Percentiles rank a stretch among this genome's conserved stretches.
Conservation (phyloP, 1,140 invertebrate species). For the Megalonaias nervosa region DNA sequence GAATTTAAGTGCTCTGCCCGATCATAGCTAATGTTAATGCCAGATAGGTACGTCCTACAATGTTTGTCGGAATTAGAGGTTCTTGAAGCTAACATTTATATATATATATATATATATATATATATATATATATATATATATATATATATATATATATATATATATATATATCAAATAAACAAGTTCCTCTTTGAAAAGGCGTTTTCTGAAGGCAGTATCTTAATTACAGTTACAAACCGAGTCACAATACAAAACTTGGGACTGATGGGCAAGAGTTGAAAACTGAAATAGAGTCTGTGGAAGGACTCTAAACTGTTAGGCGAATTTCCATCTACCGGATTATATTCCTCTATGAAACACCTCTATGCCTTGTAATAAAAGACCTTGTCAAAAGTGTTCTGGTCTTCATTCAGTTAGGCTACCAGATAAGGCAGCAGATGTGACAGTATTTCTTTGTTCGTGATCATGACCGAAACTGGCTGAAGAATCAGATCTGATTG, state of each 20-base stretch:
- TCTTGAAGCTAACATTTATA: constrained; percentile 10
- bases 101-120: constrained; percentile 1
- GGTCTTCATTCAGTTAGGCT: not conserved
- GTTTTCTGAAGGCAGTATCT: not conserved
- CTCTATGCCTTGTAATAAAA: not conserved
- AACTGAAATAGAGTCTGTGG: not conserved
- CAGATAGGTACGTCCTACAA: constrained; percentile 10
- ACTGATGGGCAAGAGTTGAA: not conserved
- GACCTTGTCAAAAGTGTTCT: not conserved
- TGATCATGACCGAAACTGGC: constrained; percentile 10
- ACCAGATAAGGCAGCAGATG: not conserved
- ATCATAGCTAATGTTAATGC: constrained; percentile 8
- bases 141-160: no score
- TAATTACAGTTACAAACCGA: not conserved
- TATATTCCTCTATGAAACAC: not conserved
- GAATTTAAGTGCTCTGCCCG: constrained; percentile 28
- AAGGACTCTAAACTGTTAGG: constrained; percentile 2
- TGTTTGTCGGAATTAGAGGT: constrained; percentile 24
- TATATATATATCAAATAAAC: no score
- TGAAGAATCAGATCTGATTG: not conserved
- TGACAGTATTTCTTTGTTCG: constrained; percentile 5
- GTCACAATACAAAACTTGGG: not conserved
- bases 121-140: no score
- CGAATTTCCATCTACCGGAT: not conserved
- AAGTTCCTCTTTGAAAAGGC: constrained; percentile 5